Base-by-base conservation (phyloP, 2,888 invertebrate genomes). In the Frankliniella intonsa region DNA sequence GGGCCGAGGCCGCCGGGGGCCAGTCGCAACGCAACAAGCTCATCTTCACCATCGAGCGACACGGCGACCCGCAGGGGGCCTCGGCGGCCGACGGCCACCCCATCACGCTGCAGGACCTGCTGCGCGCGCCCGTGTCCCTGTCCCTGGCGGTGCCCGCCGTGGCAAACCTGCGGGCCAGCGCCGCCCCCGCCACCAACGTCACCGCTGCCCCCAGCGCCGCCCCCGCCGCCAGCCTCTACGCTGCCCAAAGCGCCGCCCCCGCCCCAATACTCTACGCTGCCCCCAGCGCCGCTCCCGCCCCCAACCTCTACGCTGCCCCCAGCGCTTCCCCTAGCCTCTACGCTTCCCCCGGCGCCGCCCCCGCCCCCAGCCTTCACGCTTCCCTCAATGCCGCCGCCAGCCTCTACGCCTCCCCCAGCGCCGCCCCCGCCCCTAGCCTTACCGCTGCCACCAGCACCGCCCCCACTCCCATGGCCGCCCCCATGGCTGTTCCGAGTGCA, bases 1-100 rank as follows among this genome's bases (percentile, higher is more conserved):
- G 12, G 7, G 14, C 62, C 14, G 14, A 14, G 62, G 62, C 62
- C 62, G 25, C 22, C 14, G 55, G 55, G 17, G 55, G 9, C 0
- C 69, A 62, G 62, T 7, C 62, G 62, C 11, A 9, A 3, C 69
- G 22, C 69, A 76, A 25, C 25, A 76, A 76, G 69, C 22, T 76
- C 69, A 76, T 76, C 69, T 76, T 76, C 69, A 76, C 69, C 69
- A 76, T 76, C 69, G 69, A 76, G 69, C n/a, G 25, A 9, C 8
- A 8, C 69, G 25, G 69, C 69, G 25, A 25, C 17, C 25, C 69
- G 10, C 22, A 1, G 69, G 19, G n/a, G 62, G 25, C 69, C 8
- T 25, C 22, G 69, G 25, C 7, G 11, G 11, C 25, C 22, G 69
- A 76, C 69, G 25, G 22, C 11, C 69, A 76, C 22, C 10, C 69